These are phyloP conservation scores for Tragopan temminckii DNA, from an alignment of 2,797 vertebrate genomes.

Conservation along the genomic window DNA sequence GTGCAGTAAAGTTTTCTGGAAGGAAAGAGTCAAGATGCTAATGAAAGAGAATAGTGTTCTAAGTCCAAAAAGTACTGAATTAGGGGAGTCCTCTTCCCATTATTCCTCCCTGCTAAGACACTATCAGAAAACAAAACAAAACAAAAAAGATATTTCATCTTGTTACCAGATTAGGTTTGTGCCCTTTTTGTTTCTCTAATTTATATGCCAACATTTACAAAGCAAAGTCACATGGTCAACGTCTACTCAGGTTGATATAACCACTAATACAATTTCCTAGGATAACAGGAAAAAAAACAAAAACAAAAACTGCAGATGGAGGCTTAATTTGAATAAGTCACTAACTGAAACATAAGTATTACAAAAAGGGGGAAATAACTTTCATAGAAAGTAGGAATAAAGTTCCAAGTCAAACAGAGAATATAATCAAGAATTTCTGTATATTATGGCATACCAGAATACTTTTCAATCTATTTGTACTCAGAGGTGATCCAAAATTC, in stretches of 20 bases:
- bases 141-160: background rate
- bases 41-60: background rate
- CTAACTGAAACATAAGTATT: background rate
- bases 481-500: background rate
- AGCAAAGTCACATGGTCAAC: background rate
- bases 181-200: background rate
- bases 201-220: background rate
- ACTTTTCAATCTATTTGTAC: background rate
- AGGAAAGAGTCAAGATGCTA: background rate
- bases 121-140: background rate
- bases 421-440: background rate
- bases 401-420: background rate
- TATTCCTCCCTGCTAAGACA: fast-evolving
- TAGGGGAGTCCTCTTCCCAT: background rate
- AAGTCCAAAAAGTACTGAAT: background rate
- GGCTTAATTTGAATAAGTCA: background rate
- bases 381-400: background rate
- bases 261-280: background rate
- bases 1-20: background rate
- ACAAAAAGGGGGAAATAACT: background rate
- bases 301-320: background rate
- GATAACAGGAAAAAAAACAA: background rate
- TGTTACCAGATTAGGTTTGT: background rate
- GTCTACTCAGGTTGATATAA: background rate
- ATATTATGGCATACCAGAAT: background rate